A percentile compares a stretch with the other conserved stretches of the same genome.
Conservation (phyloP, 2,113 vertebrate species). For the Tachysurus fulvidraco region DNA sequence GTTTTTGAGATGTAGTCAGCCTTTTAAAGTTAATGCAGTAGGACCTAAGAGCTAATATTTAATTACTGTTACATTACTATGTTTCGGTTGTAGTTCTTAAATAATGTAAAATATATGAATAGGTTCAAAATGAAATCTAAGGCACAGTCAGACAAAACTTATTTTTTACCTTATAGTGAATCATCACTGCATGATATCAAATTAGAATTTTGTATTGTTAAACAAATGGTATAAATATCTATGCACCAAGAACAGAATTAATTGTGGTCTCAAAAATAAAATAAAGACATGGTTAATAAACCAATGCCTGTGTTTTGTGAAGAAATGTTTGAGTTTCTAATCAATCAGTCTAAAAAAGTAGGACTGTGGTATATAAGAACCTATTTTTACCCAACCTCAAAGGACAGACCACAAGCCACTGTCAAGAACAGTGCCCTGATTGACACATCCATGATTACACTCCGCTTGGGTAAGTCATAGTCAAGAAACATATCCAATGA, state of each 20-base stretch:
- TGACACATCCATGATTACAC: constrained; percentile 17
- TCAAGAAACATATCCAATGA: neutral
- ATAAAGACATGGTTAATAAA: neutral
- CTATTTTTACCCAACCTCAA: neutral
- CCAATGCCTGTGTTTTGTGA: neutral
- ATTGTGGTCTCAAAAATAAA: neutral
- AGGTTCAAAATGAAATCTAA: neutral
- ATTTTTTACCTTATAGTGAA: neutral
- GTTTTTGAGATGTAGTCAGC: neutral
- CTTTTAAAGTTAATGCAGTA: neutral
- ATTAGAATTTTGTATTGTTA: neutral
- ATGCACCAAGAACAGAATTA: neutral
- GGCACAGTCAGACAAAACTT: neutral
- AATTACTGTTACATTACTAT: neutral
- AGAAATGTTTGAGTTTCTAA: neutral
- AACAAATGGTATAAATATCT: neutral
- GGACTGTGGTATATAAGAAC: neutral
- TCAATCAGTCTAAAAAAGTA: neutral
- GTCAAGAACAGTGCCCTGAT: constrained; percentile 22
- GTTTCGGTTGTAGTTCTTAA: neutral
- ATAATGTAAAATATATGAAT: neutral
- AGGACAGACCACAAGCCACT: neutral
- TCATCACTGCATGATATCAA: neutral
- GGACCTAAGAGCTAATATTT: neutral
- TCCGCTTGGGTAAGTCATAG: neutral